These are phyloP conservation scores for Chaetodon trifascialis DNA, from an alignment of 2,113 vertebrate genomes.

Conservation along the genomic window DNA sequence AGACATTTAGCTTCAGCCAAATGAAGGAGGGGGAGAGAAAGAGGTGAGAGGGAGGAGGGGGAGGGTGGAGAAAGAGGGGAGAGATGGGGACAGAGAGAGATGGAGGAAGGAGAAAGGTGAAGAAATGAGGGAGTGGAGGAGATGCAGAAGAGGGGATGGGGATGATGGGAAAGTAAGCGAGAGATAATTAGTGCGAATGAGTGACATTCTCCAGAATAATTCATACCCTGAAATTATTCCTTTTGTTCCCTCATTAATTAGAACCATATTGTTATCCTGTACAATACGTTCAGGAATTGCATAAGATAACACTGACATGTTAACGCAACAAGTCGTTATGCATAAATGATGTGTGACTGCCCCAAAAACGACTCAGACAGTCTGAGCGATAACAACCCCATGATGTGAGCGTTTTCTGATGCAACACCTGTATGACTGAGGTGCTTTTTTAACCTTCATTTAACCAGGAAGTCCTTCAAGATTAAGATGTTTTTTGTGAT, in stretches of 20 bases:
- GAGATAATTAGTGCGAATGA: not conserved
- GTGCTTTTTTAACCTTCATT: too few species aligned
- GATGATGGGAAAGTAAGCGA: not conserved
- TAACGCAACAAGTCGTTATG: not conserved
- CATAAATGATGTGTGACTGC: not conserved
- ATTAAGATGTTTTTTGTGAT: not conserved
- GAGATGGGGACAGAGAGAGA: slow-evolving; percentile 5
- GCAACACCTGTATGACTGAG: too few species aligned
- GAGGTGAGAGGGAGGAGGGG: not conserved
- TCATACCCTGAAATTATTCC: not conserved
- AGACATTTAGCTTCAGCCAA: slow-evolving; percentile 80
- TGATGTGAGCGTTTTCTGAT: too few species aligned
- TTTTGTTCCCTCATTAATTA: not conserved
- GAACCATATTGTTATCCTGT: not conserved
- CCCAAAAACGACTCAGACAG: not conserved
- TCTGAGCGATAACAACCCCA: too few species aligned
- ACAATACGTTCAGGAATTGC: not conserved
- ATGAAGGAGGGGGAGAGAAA: slow-evolving; percentile 46
- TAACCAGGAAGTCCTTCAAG: too few species aligned
- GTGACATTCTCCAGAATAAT: not conserved
- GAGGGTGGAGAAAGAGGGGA: not conserved
- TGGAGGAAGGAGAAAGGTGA: slow-evolving; percentile 1
- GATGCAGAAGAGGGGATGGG: not conserved
- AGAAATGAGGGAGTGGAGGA: not conserved
- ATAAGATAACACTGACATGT: not conserved